Percentiles rank a stretch among this genome's conserved stretches.
Conservation (phyloP, 2,797 vertebrate species). For the Manis javanica region DNA sequence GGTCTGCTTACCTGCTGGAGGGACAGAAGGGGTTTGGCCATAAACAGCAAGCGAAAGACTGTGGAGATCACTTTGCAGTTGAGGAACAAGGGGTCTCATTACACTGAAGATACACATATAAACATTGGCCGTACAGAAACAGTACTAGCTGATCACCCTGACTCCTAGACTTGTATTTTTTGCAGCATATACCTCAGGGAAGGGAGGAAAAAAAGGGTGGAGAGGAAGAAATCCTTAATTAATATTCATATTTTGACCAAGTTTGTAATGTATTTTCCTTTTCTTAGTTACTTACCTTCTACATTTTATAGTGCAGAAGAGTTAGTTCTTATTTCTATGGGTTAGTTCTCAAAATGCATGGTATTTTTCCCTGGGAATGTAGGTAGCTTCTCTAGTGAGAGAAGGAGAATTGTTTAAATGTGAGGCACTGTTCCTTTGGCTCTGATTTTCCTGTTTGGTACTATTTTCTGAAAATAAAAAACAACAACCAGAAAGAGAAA, state of each 20-base stretch:
- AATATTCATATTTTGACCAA: neutral
- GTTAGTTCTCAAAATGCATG: too few species aligned
- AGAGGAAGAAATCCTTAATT: neutral
- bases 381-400: neutral
- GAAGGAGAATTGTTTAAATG: neutral
- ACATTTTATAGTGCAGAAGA: constrained; percentile 1
- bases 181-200: neutral
- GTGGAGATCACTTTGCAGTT: neutral
- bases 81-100: neutral
- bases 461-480: constrained; percentile 27
- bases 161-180: neutral
- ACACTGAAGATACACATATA: neutral
- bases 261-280: neutral
- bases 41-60: neutral
- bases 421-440: neutral
- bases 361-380: neutral
- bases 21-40: neutral
- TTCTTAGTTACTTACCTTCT: neutral
- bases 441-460: neutral
- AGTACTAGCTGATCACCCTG: neutral
- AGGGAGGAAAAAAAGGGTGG: neutral
- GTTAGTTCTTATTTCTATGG: neutral
- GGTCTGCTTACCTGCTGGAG: neutral
- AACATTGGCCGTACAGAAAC: neutral
- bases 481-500: neutral